Percentiles rank a stretch among this genome's conserved stretches.
Evolutionary conservation across 1,140 invertebrate genomes (phyloP).

Genomic region (Trypoxylus dichotomus): DNA sequence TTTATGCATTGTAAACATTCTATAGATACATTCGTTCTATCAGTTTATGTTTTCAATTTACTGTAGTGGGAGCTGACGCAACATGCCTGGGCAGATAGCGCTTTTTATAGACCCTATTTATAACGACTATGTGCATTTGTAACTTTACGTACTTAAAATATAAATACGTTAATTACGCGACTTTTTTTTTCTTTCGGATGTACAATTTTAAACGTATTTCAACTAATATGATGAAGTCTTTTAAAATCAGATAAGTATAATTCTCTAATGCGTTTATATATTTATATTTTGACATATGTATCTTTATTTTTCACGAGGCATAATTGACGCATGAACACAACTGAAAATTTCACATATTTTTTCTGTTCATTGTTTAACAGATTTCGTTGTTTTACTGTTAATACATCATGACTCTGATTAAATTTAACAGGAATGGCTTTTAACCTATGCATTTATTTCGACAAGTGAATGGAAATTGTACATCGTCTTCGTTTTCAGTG

Average conservation of each 20-base stretch:
- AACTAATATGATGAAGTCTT: too few species aligned
- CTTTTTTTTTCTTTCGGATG: too few species aligned
- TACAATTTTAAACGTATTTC: too few species aligned
- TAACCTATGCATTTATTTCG: constrained; percentile 3
- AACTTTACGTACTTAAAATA: too few species aligned
- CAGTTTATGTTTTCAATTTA: too few species aligned
- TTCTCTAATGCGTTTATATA: constrained; percentile 16
- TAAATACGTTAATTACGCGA: too few species aligned
- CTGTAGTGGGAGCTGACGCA: neutral
- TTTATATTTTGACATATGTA: constrained; percentile 24
- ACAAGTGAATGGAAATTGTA: constrained; percentile 18
- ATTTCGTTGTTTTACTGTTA: constrained; percentile 13
- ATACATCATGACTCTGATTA: constrained; percentile 15
- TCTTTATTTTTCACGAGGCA: constrained; percentile 20
- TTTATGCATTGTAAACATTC: too few species aligned
- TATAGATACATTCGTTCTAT: too few species aligned
- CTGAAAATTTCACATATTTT: constrained; percentile 18
- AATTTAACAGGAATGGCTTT: constrained; percentile 30
- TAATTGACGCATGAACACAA: constrained; percentile 26
- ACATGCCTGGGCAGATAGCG: neutral
- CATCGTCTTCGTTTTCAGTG: constrained; percentile 63
- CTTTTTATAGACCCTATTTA: neutral
- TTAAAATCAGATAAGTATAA: neutral
- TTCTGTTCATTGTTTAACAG: constrained; percentile 16
- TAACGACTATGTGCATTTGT: too few species aligned